Conservation (phyloP, 2,797 vertebrate species). For the Eutrigla gurnardus region DNA sequence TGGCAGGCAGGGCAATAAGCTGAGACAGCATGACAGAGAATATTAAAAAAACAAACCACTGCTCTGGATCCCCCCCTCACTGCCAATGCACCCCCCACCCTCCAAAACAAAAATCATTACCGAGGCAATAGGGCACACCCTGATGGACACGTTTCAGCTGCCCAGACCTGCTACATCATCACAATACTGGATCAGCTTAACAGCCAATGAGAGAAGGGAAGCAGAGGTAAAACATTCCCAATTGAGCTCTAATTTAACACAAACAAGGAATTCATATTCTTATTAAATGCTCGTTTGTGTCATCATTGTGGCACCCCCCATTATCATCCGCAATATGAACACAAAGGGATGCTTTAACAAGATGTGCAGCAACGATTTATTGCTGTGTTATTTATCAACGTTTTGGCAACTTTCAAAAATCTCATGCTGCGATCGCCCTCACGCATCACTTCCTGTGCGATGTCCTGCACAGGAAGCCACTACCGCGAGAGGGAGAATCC, state of each 20-base stretch:
- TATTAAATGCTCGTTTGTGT: neutral
- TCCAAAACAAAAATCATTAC: too few relatives aligned
- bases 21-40: conserved; percentile 32
- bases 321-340: too few relatives aligned
- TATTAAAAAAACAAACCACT: neutral
- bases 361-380: neutral
- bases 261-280: neutral
- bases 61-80: neutral
- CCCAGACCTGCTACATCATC: conserved; percentile 28
- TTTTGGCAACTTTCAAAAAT: neutral
- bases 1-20: conserved; percentile 10
- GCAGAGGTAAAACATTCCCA: neutral
- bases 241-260: neutral
- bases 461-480: neutral
- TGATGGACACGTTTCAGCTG: neutral
- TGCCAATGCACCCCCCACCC: too few relatives aligned
- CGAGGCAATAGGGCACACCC: neutral
- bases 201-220: neutral
- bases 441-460: neutral
- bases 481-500: neutral
- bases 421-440: neutral
- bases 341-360: conserved; percentile 21
- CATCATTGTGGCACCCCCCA: neutral
- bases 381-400: neutral
- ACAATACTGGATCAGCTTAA: conserved; percentile 6